These are phyloP conservation scores for Corythornis vintsioides DNA, from an alignment of 2,113 vertebrate genomes.

Conservation along the genomic window DNA sequence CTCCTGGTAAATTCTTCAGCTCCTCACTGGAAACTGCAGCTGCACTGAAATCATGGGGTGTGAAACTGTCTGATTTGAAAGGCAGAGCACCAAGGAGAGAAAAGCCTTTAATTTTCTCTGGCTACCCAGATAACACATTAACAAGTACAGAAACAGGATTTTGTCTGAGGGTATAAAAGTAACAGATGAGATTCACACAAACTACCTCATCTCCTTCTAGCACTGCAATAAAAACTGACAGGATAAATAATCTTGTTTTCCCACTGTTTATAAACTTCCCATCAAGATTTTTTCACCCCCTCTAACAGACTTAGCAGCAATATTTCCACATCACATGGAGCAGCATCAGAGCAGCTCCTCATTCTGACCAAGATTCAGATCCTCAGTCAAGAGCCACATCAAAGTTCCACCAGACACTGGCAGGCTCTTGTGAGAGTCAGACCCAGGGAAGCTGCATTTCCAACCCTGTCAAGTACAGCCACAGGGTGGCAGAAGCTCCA, in stretches of 20 bases:
- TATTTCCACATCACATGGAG: background rate
- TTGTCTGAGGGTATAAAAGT: background rate
- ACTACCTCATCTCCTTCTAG: background rate
- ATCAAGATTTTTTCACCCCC: background rate
- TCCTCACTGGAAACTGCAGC: rapidly evolving
- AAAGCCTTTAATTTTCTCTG: background rate
- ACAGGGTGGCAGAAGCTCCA: background rate
- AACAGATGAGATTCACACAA: background rate
- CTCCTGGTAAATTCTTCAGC: background rate
- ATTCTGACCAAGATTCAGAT: background rate
- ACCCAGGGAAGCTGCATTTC: background rate
- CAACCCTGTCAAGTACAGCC: background rate
- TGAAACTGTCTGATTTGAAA: background rate
- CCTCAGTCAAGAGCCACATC: background rate
- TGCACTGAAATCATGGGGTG: background rate
- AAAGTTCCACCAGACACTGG: background rate
- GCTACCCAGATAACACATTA: background rate
- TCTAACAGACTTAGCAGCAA: background rate
- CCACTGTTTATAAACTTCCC: background rate
- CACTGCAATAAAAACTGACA: background rate
- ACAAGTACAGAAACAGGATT: background rate
- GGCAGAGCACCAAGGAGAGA: background rate
- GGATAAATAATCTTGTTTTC: background rate
- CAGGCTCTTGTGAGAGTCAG: background rate
- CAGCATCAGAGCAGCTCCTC: background rate